Evolutionary conservation across 2,888 invertebrate species (phyloP).

Genomic region (Cantharis rustica): DNA sequence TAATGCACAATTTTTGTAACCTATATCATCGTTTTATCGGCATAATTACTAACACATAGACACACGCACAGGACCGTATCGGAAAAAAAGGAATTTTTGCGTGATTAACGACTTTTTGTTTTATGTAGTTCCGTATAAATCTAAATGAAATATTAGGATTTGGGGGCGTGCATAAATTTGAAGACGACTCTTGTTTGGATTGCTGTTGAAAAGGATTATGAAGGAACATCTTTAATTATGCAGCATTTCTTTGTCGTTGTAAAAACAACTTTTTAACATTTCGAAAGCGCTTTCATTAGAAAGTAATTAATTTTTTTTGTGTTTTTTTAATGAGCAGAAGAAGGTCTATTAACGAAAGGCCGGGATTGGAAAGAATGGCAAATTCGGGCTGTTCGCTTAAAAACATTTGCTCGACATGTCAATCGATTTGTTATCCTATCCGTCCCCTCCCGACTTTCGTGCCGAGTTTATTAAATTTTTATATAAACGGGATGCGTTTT

Average conservation of each 20-base stretch:
- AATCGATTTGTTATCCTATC: not conserved
- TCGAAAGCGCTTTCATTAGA: not conserved
- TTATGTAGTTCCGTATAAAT: not conserved
- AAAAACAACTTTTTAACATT: not conserved
- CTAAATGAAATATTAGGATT: not conserved
- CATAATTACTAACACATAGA: not conserved
- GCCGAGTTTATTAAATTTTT: not conserved
- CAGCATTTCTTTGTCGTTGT: not conserved
- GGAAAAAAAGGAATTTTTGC: too few relatives aligned
- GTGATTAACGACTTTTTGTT: not conserved
- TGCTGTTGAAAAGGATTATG: not conserved
- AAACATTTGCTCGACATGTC: not conserved
- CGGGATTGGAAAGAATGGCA: not conserved
- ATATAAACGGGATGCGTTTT: not conserved
- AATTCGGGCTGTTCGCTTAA: not conserved
- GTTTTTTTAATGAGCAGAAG: not conserved
- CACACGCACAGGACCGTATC: not conserved
- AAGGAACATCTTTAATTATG: not conserved
- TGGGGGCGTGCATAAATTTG: not conserved
- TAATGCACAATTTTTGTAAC: not conserved
- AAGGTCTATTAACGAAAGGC: not conserved
- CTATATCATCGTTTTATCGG: not conserved
- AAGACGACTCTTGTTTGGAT: not conserved
- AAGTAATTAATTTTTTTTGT: not conserved
- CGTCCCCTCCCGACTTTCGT: not conserved